These are phyloP conservation scores for Nerophis lumbriciformis DNA, from an alignment of 2,113 vertebrate species.

Conservation along the genomic window DNA sequence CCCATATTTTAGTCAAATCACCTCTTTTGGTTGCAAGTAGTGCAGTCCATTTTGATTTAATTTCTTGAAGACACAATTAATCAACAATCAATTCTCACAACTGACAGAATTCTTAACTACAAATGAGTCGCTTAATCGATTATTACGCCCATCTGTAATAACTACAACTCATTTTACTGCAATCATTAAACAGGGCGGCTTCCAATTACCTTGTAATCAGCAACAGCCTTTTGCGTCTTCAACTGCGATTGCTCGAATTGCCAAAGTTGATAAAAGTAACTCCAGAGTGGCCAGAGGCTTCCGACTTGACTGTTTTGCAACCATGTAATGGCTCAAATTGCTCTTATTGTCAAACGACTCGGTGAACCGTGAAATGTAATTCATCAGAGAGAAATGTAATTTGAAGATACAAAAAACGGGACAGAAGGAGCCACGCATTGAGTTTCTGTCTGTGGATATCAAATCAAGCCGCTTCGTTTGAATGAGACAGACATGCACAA, in stretches of 20 bases:
- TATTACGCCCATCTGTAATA: too few relatives aligned
- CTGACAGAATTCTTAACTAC: too few relatives aligned
- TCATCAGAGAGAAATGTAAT: conserved; percentile 57
- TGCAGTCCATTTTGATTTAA: too few relatives aligned
- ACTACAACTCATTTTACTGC: not conserved
- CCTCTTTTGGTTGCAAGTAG: too few relatives aligned
- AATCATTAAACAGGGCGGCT: not conserved
- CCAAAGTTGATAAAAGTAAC: not conserved
- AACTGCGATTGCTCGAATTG: not conserved
- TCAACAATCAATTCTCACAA: too few relatives aligned
- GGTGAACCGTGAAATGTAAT: conserved; percentile 61
- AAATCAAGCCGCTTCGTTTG: conserved; percentile 57
- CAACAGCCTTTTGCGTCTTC: conserved; percentile 2
- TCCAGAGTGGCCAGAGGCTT: conserved; percentile 24
- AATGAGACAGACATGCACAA: conserved; percentile 43
- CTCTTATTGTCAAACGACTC: conserved; percentile 42
- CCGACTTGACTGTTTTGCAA: conserved; percentile 24
- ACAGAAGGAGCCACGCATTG: conserved; percentile 49
- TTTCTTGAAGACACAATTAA: too few relatives aligned
- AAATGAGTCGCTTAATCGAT: too few relatives aligned
- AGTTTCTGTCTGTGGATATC: conserved; percentile 55
- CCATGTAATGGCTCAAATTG: conserved; percentile 27
- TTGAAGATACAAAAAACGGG: conserved; percentile 61
- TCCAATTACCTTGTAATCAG: not conserved
- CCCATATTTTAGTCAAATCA: too few relatives aligned